These are phyloP conservation scores for Chloroceryle inda DNA, from an alignment of 2,797 vertebrate genomes.

Conservation along the genomic window DNA sequence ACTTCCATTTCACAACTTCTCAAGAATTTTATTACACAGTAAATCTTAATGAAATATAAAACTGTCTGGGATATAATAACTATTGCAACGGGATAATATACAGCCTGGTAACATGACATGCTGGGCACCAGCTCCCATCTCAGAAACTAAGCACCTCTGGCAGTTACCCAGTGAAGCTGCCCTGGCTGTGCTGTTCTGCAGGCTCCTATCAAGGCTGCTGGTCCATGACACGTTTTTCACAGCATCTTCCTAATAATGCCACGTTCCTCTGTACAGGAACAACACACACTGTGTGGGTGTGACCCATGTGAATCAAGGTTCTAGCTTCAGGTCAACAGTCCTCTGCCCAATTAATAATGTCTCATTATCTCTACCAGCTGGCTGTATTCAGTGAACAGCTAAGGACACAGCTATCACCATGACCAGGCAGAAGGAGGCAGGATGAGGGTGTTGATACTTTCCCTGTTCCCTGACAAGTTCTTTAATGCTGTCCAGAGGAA, in stretches of 20 bases:
- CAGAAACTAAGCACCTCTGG: neutral
- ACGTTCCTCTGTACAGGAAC: neutral
- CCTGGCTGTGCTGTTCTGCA: neutral
- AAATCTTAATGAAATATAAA: neutral
- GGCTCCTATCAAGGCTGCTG: neutral
- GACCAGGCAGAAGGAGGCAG: neutral
- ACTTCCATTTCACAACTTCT: neutral
- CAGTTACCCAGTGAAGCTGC: neutral
- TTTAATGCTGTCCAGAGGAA: neutral
- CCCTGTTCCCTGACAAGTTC: neutral
- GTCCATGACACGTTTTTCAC: neutral
- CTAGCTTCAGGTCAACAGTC: neutral
- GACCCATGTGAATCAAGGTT: neutral
- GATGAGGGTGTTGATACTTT: neutral
- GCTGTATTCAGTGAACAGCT: neutral
- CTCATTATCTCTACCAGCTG: neutral
- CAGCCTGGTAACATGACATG: accelerated
- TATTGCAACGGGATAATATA: neutral
- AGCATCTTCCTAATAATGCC: neutral
- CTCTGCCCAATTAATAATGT: neutral
- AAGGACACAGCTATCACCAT: neutral
- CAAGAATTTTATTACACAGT: neutral
- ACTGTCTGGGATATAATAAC: neutral
- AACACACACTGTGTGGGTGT: neutral
- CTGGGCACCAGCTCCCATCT: neutral